Base-by-base conservation (phyloP, 2,888 invertebrate genomes). In the Ophion slaviceki region DNA sequence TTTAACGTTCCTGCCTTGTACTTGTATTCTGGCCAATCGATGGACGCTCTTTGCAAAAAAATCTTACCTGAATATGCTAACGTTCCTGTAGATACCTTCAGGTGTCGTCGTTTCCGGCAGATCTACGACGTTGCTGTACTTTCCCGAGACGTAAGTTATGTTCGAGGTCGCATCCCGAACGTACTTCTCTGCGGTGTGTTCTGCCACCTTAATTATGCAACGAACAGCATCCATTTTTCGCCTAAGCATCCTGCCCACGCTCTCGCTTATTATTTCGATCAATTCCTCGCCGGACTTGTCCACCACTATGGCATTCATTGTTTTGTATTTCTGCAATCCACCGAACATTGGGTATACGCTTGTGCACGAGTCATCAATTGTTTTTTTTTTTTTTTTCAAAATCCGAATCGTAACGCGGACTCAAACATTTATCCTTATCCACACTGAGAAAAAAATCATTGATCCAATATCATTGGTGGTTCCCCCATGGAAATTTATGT, bases 171-270 rank as follows among this genome's bases (percentile, higher is more conserved):
- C 66, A 14, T 92, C 88, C 0, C 91, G 93, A 85, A 95, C 95
- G 90, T 94, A 95, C 74, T 95, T 95, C 90, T 96, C 96, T 2
- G 97, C 96, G 57, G 96, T 94, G 14, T 95, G 92, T 94, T 98
- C 97, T 0, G 98, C 98, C 81, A 95, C 96, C 87, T 96, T 96
- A 90, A 97, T 96, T 87, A 98, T 97, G 91, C 98, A 97, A 95
- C 96, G 95, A 81, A 98, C 97, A n/a, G 98, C 98, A 90, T 98
- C 97, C 95, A 97, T 97, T 96, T 98, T 98, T 90, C 97, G 96
- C 67, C 97, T 96, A 89, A 98, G 95, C 97, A 98, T 98, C 78
- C 96, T 96, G 87, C 97, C 97, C 82, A 99, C 97, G 90, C 97
- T 97, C 78, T 96, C 95, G 78, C 97, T 96, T 85, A 98, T 97